Conservation (phyloP, 2,113 vertebrate species). For the Equus quagga region DNA sequence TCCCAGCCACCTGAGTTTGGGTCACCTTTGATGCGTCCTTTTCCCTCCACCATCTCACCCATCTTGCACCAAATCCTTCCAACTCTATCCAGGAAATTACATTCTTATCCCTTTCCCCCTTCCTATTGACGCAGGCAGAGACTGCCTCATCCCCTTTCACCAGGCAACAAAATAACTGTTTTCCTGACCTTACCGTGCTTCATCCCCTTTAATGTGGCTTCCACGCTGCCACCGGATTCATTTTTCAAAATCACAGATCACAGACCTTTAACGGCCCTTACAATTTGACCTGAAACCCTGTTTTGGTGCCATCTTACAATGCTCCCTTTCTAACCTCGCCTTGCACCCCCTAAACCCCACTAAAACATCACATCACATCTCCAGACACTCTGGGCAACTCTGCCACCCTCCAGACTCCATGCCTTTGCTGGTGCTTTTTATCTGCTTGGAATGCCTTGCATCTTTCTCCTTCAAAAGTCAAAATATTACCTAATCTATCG, state of each 20-base stretch:
- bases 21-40: not conserved
- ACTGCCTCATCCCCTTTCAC: not conserved
- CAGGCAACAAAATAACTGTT: not conserved
- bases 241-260: conserved; percentile 23
- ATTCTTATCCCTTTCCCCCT: not conserved
- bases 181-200: not conserved
- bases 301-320: conserved; percentile 16
- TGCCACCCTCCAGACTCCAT: not conserved
- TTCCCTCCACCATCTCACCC: not conserved
- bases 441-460: not conserved
- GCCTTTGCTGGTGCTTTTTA: not conserved
- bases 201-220: not conserved
- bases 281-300: not conserved
- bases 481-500: conserved; percentile 42
- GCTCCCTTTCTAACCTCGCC: not conserved
- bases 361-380: not conserved
- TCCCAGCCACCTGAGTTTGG: not conserved
- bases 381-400: not conserved
- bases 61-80: not conserved
- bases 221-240: not conserved
- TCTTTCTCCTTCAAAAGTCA: conserved; percentile 45
- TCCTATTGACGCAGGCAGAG: not conserved
- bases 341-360: not conserved
- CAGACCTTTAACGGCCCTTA: not conserved
- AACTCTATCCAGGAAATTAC: not conserved